phyloP scores from a whole-genome alignment of 2,113 vertebrate genomes.

The Hiodon tergisus region DNA sequence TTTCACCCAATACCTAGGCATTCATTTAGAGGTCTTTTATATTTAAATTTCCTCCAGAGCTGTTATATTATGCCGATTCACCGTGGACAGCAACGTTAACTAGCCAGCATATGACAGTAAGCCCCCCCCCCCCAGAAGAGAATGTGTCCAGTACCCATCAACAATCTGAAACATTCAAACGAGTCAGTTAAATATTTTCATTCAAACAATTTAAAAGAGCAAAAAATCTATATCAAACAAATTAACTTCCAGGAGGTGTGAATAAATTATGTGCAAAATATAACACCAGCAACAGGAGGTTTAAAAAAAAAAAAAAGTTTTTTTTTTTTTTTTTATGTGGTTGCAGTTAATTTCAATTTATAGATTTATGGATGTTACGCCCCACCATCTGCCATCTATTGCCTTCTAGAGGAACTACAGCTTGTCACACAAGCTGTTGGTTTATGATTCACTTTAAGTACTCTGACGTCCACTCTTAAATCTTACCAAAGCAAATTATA shows the following conservation, averaged over 20 bases:
- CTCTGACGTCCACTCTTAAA: background rate
- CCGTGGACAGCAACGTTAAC: too few relatives aligned
- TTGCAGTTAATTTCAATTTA: constrained; percentile 40
- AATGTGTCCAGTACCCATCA: constrained; percentile 22
- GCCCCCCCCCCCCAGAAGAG: constrained; percentile 24
- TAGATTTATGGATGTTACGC: constrained; percentile 43
- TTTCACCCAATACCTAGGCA: too few relatives aligned
- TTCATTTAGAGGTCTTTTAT: too few relatives aligned
- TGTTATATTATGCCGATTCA: too few relatives aligned
- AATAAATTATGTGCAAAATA: constrained; percentile 42
- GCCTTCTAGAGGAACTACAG: constrained; percentile 46
- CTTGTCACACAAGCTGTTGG: constrained; percentile 3
- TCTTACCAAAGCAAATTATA: background rate
- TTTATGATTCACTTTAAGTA: background rate
- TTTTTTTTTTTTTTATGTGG: constrained; percentile 28
- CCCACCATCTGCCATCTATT: constrained; percentile 54
- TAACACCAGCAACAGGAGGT: constrained; percentile 28
- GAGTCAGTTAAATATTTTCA: constrained; percentile 31
- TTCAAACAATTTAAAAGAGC: constrained; percentile 33
- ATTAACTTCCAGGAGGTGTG: constrained; percentile 33
- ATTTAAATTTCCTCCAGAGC: too few relatives aligned
- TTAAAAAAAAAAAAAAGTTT: constrained; percentile 35
- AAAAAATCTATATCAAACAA: constrained; percentile 33
- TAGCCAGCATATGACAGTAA: constrained; percentile 1
- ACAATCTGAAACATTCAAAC: constrained; percentile 40